A percentile compares a stretch with the other conserved stretches of the same genome.
Evolutionary conservation across 2,797 vertebrate genomes (phyloP).

Genomic region (Artibeus lituratus): DNA sequence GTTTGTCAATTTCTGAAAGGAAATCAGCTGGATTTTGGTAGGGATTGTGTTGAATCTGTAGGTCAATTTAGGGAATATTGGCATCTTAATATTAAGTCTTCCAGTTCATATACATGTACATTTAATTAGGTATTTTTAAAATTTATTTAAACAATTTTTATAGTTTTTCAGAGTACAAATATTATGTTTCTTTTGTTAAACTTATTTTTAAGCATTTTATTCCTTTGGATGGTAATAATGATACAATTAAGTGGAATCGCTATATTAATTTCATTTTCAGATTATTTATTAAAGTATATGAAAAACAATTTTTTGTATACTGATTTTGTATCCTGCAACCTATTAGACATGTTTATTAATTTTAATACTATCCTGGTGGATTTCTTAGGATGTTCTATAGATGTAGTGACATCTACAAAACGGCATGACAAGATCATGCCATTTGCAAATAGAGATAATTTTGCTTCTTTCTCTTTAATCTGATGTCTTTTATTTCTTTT

Average conservation of each 20-base stretch:
- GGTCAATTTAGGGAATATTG: not conserved
- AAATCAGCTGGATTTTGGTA: not conserved
- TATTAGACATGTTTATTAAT: not conserved
- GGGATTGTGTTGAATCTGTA: not conserved
- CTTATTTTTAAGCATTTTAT: not conserved
- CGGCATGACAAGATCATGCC: no score
- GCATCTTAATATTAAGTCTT: not conserved
- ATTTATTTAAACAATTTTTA: not conserved
- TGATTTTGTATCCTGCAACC: not conserved
- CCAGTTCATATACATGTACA: no score
- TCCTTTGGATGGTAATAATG: not conserved
- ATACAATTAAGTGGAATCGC: not conserved
- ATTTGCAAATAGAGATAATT: not conserved
- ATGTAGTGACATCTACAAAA: no score
- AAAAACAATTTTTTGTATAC: not conserved
- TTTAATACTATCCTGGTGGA: not conserved
- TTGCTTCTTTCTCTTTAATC: not conserved
- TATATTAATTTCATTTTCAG: not conserved
- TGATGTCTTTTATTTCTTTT: not conserved
- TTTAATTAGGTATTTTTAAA: not conserved
- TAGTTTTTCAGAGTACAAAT: not conserved
- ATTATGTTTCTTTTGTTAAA: not conserved
- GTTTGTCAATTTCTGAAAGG: not conserved
- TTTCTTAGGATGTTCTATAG: not conserved
- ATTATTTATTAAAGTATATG: not conserved